Conservation (phyloP, 1,140 invertebrate species). For the Ruditapes philippinarum region DNA sequence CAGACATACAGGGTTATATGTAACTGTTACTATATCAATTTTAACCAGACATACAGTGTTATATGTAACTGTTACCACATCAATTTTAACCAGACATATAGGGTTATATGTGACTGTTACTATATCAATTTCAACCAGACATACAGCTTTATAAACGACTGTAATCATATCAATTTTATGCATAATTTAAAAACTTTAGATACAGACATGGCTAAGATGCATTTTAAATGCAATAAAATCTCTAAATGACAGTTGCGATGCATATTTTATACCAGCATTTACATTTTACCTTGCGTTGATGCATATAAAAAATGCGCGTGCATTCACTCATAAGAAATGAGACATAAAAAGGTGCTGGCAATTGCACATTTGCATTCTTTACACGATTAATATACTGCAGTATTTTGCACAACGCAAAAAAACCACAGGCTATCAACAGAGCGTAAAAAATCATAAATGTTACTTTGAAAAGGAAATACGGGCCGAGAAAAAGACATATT, state of each 20-base stretch:
- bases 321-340: slow-evolving; percentile 23
- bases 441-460: slow-evolving; percentile 18
- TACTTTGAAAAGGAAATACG: slow-evolving; percentile 23
- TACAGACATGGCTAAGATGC: not conserved
- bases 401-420: not conserved
- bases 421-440: not conserved
- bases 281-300: not conserved
- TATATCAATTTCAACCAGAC: too few species aligned
- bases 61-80: too few species aligned
- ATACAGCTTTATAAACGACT: not conserved
- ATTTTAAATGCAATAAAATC: slow-evolving; percentile 33
- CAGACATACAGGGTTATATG: too few species aligned
- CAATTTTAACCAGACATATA: too few species aligned
- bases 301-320: slow-evolving; percentile 10
- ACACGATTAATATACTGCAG: not conserved
- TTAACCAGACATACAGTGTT: too few species aligned
- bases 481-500: not conserved
- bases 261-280: slow-evolving; percentile 8
- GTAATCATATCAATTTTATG: not conserved
- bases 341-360: slow-evolving; percentile 8
- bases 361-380: slow-evolving; percentile 25
- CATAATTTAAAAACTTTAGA: slow-evolving; percentile 18
- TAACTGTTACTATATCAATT: too few species aligned
- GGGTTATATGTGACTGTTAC: too few species aligned
- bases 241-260: not conserved